Percentiles rank a stretch among this genome's conserved stretches.
These are phyloP conservation scores for Cairina moschata DNA, from an alignment of 2,113 vertebrate genomes.

Conservation along the genomic window DNA sequence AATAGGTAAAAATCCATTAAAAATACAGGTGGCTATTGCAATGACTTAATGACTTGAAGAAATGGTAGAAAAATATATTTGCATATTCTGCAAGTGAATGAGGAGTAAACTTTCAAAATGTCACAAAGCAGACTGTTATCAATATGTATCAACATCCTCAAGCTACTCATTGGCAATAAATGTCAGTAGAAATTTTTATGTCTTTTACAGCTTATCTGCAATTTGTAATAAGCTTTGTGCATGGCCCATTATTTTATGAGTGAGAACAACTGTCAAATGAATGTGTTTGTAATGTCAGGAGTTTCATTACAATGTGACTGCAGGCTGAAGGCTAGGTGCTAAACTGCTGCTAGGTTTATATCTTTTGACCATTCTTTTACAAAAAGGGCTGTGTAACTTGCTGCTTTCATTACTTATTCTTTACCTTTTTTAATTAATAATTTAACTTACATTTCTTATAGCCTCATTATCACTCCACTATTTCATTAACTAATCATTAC, in stretches of 20 bases:
- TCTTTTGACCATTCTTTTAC: constrained; percentile 64
- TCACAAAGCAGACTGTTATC: constrained; percentile 75
- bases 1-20: neutral
- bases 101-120: constrained; percentile 78
- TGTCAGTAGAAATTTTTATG: constrained; percentile 74
- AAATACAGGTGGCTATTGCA: neutral
- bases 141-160: constrained; percentile 78
- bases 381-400: constrained; percentile 44
- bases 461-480: constrained; percentile 73
- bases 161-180: constrained; percentile 74
- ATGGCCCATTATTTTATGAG: constrained; percentile 63
- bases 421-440: constrained; percentile 84
- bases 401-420: constrained; percentile 67
- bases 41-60: constrained; percentile 16
- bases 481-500: constrained; percentile 78
- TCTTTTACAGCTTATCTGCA: constrained; percentile 74
- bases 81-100: constrained; percentile 69
- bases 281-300: constrained; percentile 75
- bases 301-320: constrained; percentile 76
- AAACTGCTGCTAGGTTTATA: constrained; percentile 72
- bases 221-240: constrained; percentile 72
- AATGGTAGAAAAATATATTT: constrained; percentile 3
- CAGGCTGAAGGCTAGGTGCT: constrained; percentile 68
- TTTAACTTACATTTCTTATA: constrained; percentile 76
- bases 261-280: constrained; percentile 68